A percentile compares a stretch with the other conserved stretches of the same genome.
phyloP scores from a whole-genome alignment of 2,888 invertebrate species.

The Drosophila cognata region DNA sequence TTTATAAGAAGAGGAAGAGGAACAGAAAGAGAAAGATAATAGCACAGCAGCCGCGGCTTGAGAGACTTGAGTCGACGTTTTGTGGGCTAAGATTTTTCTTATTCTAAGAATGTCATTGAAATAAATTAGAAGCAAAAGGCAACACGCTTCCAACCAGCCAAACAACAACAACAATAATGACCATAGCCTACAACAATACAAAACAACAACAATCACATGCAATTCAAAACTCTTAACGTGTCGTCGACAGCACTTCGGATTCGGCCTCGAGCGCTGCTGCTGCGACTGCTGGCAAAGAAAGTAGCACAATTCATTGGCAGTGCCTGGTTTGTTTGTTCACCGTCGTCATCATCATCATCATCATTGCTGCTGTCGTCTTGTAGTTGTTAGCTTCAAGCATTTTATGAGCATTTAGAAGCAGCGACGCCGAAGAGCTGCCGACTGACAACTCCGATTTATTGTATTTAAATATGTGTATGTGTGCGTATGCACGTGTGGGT shows the following conservation, averaged over 20 bases:
- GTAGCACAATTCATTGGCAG: conserved; percentile 75
- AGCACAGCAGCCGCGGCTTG: conserved; percentile 22
- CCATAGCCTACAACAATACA: conserved; percentile 34
- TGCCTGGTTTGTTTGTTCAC: conserved; percentile 51
- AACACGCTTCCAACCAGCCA: conserved; percentile 14
- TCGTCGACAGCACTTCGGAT: conserved; percentile 42
- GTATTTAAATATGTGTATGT: neutral
- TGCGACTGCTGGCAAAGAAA: conserved; percentile 64
- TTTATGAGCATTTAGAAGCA: conserved; percentile 52
- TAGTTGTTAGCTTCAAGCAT: conserved; percentile 38
- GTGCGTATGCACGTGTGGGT: conserved; percentile 18
- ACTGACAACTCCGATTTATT: conserved; percentile 50
- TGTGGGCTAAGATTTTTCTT: conserved; percentile 48
- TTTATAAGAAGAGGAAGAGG: conserved; percentile 4
- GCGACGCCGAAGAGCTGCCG: conserved; percentile 17
- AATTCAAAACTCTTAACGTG: conserved; percentile 42
- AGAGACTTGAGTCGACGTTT: conserved; percentile 43
- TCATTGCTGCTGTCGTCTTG: conserved; percentile 13
- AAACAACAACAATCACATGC: conserved; percentile 43
- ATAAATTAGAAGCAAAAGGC: conserved; percentile 67
- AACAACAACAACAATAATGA: conserved; percentile 32
- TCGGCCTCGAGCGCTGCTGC: conserved; percentile 16
- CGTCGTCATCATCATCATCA: conserved; percentile 12
- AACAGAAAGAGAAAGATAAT: conserved; percentile 23
- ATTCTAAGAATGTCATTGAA: conserved; percentile 70